These are phyloP conservation scores for Anthoscopus minutus DNA, from an alignment of 2,113 vertebrate genomes.

Conservation along the genomic window DNA sequence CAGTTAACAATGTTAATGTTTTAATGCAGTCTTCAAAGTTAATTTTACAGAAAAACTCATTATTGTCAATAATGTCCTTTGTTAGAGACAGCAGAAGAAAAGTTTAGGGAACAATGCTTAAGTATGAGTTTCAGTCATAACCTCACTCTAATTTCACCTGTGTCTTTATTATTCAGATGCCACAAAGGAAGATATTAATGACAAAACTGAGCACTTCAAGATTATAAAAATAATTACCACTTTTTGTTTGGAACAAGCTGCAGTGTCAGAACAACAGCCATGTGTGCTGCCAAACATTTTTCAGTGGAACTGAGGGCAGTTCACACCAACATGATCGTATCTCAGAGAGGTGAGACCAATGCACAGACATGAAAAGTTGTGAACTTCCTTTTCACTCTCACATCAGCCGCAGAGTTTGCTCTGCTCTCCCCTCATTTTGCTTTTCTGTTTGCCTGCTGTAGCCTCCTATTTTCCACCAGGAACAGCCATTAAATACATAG, in stretches of 20 bases:
- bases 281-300: neutral
- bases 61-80: neutral
- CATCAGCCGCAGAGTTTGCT: neutral
- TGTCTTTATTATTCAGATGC: neutral
- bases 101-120: neutral
- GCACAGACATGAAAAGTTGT: neutral
- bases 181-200: neutral
- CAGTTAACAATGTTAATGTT: neutral
- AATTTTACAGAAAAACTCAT: neutral
- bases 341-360: neutral
- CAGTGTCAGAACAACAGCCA: neutral
- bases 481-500: neutral
- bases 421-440: neutral
- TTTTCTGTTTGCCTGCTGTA: neutral
- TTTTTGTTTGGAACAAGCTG: neutral
- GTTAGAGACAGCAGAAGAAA: neutral
- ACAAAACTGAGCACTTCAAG: neutral
- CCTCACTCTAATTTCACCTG: neutral
- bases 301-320: neutral
- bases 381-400: neutral
- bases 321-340: neutral
- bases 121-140: neutral
- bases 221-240: neutral
- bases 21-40: neutral
- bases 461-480: neutral